Conservation (phyloP, 2,888 invertebrate genomes). For the Caenorhabditis drosophilae region DNA sequence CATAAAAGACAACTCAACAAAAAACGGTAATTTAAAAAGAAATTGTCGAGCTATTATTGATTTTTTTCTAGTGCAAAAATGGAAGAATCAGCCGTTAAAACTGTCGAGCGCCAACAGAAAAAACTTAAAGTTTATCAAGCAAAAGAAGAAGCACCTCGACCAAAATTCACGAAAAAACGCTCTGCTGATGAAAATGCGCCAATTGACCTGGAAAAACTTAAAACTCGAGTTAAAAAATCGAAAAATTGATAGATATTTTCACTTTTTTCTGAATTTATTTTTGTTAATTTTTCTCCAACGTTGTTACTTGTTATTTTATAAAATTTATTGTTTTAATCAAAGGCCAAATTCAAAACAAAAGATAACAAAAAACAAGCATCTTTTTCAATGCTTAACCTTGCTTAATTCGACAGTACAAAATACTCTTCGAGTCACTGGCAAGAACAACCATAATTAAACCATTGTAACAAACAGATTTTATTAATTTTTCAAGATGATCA, state of each 20-base stretch:
- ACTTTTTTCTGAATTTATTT: conserved; percentile 8
- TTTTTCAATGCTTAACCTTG: neutral
- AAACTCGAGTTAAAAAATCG: conserved; percentile 50
- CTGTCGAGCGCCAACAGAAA: conserved; percentile 39
- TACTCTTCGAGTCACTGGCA: conserved; percentile 16
- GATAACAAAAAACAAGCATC: neutral
- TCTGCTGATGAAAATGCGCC: conserved; percentile 19
- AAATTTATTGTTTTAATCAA: conserved; percentile 3
- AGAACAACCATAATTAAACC: conserved; percentile 42
- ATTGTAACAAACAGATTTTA: conserved; percentile 36
- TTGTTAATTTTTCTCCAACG: no score
- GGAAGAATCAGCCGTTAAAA: conserved; percentile 36
- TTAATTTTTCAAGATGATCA: conserved; percentile 29
- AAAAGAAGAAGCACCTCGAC: conserved; percentile 43
- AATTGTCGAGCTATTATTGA: neutral
- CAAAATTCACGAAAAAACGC: conserved; percentile 43
- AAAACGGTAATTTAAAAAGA: conserved; percentile 23
- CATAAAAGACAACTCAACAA: conserved; percentile 71
- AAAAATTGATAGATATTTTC: conserved; percentile 13
- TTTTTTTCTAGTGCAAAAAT: conserved; percentile 32
- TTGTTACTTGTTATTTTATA: conserved; percentile 2
- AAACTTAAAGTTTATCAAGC: conserved; percentile 45
- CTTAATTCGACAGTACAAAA: conserved; percentile 9
- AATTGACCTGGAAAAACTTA: conserved; percentile 53
- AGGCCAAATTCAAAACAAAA: neutral